phyloP scores from a whole-genome alignment of 2,797 vertebrate species.

The Brotula barbata region DNA sequence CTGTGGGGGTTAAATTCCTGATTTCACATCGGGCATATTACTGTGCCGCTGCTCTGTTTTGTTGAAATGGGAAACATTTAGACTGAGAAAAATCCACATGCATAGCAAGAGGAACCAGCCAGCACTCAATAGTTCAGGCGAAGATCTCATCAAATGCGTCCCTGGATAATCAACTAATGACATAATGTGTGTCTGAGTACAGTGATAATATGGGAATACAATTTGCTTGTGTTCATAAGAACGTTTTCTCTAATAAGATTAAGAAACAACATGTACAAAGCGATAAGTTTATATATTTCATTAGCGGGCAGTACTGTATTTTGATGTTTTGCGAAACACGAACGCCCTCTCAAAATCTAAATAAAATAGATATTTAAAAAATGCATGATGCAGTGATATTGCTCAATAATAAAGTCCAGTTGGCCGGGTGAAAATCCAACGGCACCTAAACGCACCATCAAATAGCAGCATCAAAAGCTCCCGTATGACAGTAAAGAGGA shows the following conservation, averaged over 20 bases:
- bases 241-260: constrained; percentile 51
- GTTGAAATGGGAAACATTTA: constrained; percentile 67
- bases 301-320: too few species aligned
- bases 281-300: too few species aligned
- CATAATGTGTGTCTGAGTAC: constrained; percentile 62
- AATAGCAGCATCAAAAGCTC: constrained; percentile 44
- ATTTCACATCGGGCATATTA: constrained; percentile 73
- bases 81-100: constrained; percentile 51
- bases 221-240: constrained; percentile 60
- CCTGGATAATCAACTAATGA: constrained; percentile 67
- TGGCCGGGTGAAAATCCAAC: constrained; percentile 41
- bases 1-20: constrained; percentile 55
- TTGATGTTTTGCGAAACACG: too few species aligned
- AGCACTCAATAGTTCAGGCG: constrained; percentile 29
- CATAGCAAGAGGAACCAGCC: constrained; percentile 59
- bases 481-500: constrained; percentile 41
- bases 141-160: constrained; percentile 59
- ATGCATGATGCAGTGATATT: too few species aligned
- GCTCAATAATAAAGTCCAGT: too few species aligned
- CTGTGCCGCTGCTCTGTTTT: constrained; percentile 44
- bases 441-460: constrained; percentile 37
- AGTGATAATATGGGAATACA: constrained; percentile 59
- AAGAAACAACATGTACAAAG: constrained; percentile 30
- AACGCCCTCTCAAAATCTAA: too few species aligned
- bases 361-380: too few species aligned